phyloP scores from a whole-genome alignment of 2,797 vertebrate genomes.

The Coendou prehensilis region DNA sequence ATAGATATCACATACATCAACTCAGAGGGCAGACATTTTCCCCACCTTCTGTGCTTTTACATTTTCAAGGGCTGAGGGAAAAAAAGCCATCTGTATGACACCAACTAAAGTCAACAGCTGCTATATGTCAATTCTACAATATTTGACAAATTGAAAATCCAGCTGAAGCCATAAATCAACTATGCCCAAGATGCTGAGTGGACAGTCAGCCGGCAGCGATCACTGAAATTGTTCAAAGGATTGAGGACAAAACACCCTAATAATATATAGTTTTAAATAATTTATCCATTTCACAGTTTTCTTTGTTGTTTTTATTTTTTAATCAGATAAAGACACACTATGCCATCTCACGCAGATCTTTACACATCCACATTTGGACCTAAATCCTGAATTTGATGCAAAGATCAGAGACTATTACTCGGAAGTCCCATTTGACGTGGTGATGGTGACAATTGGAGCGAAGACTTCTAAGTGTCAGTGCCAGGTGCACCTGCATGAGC shows the following conservation, averaged over 20 bases:
- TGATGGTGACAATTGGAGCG: slow-evolving; percentile 93
- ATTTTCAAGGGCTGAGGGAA: slow-evolving; percentile 78
- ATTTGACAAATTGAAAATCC: slow-evolving; percentile 50
- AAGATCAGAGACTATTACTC: slow-evolving; percentile 93
- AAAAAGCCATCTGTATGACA: slow-evolving; percentile 52
- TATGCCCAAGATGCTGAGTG: neutral
- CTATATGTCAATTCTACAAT: slow-evolving; percentile 59
- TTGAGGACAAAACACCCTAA: neutral
- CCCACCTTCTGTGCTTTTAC: slow-evolving; percentile 72
- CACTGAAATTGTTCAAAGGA: slow-evolving; percentile 59
- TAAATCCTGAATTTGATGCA: slow-evolving; percentile 94
- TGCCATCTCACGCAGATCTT: slow-evolving; percentile 94
- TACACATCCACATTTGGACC: slow-evolving; percentile 92
- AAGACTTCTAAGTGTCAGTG: slow-evolving; percentile 91
- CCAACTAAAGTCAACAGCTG: slow-evolving; percentile 29
- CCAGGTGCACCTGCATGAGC: slow-evolving; percentile 92
- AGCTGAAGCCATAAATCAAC: slow-evolving; percentile 1
- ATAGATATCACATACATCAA: slow-evolving; percentile 71
- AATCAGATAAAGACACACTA: slow-evolving; percentile 91
- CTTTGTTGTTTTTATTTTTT: slow-evolving; percentile 80
- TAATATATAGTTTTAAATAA: slow-evolving; percentile 68
- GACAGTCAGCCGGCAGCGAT: neutral
- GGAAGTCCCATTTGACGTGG: slow-evolving; percentile 95
- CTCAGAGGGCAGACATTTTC: slow-evolving; percentile 68
- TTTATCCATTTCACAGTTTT: slow-evolving; percentile 75